Base-by-base conservation (phyloP, 1,140 invertebrate species). In the Zophobas morio region DNA sequence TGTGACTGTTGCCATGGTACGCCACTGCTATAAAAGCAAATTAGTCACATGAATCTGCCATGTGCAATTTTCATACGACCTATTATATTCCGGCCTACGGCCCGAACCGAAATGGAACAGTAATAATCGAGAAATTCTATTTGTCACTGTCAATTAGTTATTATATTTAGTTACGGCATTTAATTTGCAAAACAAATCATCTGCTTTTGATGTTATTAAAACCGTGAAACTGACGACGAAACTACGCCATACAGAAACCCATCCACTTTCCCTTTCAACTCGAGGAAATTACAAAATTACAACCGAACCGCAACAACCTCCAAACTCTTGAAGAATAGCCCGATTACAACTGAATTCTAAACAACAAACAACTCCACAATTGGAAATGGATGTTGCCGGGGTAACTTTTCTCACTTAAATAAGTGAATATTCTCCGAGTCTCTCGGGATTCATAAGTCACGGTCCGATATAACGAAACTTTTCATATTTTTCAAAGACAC, bases 81-180 rank as follows among this genome's bases (percentile, higher is more conserved):
- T 63, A 63, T 63, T 63, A 63, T 63, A 36, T 36, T 63, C 57
- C 54, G 39, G 8, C 36, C 57, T 39, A 8, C 57, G 36, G 39
- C 36, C 57, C 39, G 37, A 63, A 63, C 57, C 36, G 57, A 63
- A 63, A 63, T 63, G 57, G 57, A 63, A 63, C 57, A 63, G 37
- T 63, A 63, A 63, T 63, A 63, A 63, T 63, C 57, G 57, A 36
- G 57, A 63, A 63, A 63, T 63, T 63, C 57, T 63, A 63, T 63
- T 63, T 63, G 37, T 63, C 57, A 63, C 37, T 63, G 57, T 63
- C 57, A 63, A 63, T 63, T 63, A 63, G 49, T 20, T 20, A 51
- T 51, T 51, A 51, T 20, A 51, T 51, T 51, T 51, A 51, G 35
- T 63, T 63, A 39, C 6, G 0, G 57, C 57, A 39, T 63, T 63